phyloP scores from a whole-genome alignment of 2,113 vertebrate species.

The Garra rufa region DNA sequence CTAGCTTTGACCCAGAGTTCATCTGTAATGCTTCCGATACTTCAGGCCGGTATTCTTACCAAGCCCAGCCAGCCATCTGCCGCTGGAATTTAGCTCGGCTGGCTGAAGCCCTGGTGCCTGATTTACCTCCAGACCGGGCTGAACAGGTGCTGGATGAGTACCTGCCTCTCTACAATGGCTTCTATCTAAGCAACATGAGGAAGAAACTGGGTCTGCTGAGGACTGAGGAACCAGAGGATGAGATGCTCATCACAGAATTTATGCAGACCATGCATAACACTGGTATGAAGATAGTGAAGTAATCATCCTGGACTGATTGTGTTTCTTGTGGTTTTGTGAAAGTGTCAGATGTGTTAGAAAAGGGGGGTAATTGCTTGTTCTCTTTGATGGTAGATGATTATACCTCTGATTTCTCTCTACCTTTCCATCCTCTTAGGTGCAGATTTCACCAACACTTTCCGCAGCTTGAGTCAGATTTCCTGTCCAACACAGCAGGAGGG shows the following conservation, averaged over 20 bases:
- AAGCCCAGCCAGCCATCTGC: constrained; percentile 91
- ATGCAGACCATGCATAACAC: constrained; percentile 93
- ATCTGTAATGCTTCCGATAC: constrained; percentile 94
- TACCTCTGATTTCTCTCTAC: background rate
- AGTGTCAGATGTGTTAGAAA: background rate
- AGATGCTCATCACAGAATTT: constrained; percentile 81
- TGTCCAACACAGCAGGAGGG: constrained; percentile 63
- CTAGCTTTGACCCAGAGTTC: constrained; percentile 93
- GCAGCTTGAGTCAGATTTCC: constrained; percentile 83
- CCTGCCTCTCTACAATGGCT: constrained; percentile 82
- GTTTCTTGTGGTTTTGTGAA: too few relatives aligned
- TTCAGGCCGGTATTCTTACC: constrained; percentile 89
- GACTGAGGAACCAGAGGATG: constrained; percentile 82
- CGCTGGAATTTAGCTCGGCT: constrained; percentile 93
- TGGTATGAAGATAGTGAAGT: constrained; percentile 71
- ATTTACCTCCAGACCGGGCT: constrained; percentile 81
- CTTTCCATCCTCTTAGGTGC: constrained; percentile 78
- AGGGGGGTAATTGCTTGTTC: too few relatives aligned
- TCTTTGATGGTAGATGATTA: background rate
- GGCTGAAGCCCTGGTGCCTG: constrained; percentile 89
- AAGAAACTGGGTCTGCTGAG: constrained; percentile 88
- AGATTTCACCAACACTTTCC: constrained; percentile 96
- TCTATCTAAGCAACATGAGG: constrained; percentile 91
- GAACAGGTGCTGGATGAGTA: constrained; percentile 83
- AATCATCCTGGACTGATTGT: background rate